Evolutionary conservation across 2,888 invertebrate genomes (phyloP).

Genomic region (Chromoteleia sp.): DNA sequence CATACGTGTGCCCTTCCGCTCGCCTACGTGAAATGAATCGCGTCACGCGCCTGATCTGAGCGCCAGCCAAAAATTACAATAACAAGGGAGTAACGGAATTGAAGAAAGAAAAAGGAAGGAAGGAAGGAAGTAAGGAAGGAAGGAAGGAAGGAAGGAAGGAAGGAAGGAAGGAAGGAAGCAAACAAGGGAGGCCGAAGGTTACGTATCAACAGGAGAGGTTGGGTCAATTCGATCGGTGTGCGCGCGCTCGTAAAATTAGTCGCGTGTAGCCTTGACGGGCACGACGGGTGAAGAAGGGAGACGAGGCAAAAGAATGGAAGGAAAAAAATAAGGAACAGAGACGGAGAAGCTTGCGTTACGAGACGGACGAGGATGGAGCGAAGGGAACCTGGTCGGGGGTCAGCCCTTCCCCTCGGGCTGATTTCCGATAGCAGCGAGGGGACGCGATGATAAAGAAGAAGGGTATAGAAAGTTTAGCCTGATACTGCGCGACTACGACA

Average conservation of each 20-base stretch:
- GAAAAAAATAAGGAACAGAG: slow-evolving; percentile 4
- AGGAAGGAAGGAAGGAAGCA: slow-evolving; percentile 50
- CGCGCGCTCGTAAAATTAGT: slow-evolving; percentile 72
- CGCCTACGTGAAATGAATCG: slow-evolving; percentile 32
- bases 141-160: slow-evolving; percentile 63
- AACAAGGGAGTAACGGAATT: slow-evolving; percentile 54
- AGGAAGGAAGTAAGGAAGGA: slow-evolving; percentile 55
- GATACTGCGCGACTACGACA: slow-evolving; percentile 68
- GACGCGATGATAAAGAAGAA: slow-evolving; percentile 68
- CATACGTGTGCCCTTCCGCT: too few relatives aligned
- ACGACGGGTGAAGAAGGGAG: slow-evolving; percentile 22
- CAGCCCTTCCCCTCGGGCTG: slow-evolving; percentile 69
- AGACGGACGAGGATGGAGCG: slow-evolving; percentile 10
- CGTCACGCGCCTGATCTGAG: slow-evolving; percentile 28
- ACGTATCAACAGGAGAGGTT: slow-evolving; percentile 67
- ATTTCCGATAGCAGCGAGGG: slow-evolving; percentile 70
- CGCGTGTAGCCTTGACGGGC: slow-evolving; percentile 65
- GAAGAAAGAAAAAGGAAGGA: slow-evolving; percentile 61
- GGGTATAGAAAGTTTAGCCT: slow-evolving; percentile 70
- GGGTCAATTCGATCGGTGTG: slow-evolving; percentile 72
- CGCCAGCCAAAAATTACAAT: slow-evolving; percentile 30
- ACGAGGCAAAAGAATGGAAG: too few relatives aligned
- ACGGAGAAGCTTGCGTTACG: neutral
- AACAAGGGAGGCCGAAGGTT: slow-evolving; percentile 67
- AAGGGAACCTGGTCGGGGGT: slow-evolving; percentile 17